These are phyloP conservation scores for Catharus fuscescens DNA, from an alignment of 2,113 vertebrate species.

Conservation along the genomic window DNA sequence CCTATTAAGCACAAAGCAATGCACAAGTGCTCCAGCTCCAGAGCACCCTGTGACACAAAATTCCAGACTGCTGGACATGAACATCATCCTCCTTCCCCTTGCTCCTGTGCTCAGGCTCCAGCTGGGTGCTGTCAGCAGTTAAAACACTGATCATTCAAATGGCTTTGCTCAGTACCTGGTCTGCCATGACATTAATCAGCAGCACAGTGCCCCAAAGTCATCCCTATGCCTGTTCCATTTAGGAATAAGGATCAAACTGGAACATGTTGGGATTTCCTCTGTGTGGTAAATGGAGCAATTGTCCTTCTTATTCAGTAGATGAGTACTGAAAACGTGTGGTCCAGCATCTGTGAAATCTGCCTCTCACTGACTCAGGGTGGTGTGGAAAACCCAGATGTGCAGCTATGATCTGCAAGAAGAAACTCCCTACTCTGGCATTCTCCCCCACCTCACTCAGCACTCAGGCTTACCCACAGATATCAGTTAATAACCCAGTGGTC, in stretches of 20 bases:
- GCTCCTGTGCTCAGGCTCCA: background rate
- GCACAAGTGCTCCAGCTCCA: fast-evolving
- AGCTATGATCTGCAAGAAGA: background rate
- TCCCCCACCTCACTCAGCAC: background rate
- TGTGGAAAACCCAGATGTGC: background rate
- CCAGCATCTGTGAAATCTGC: background rate
- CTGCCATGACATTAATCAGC: background rate
- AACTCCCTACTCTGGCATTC: background rate
- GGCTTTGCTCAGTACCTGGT: background rate
- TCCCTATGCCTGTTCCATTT: background rate
- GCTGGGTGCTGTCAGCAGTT: background rate
- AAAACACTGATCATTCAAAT: background rate
- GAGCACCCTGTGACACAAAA: background rate
- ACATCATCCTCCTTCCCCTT: background rate
- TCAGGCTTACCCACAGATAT: background rate
- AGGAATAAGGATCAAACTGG: fast-evolving
- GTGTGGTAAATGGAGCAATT: fast-evolving
- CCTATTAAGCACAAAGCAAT: background rate
- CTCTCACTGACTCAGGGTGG: background rate
- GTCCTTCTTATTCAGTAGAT: background rate
- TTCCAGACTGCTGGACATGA: background rate
- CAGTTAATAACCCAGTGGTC: background rate
- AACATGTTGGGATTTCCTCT: background rate
- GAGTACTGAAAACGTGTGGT: fast-evolving
- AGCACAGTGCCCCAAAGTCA: background rate